Evolutionary conservation across 2,113 vertebrate genomes (phyloP).

Genomic region (Scartelaos histophorus): DNA sequence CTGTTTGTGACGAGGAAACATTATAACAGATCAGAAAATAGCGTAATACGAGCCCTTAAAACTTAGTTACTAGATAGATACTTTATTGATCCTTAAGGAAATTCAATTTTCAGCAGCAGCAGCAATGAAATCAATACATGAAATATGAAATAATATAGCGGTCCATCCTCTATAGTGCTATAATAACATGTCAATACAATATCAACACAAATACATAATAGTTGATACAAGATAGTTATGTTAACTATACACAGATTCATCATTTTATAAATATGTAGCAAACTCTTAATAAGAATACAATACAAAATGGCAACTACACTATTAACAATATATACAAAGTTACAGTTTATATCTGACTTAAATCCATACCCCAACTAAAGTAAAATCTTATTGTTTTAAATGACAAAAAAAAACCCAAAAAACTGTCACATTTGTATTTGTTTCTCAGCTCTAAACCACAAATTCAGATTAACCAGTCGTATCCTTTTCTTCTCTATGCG

Average conservation of each 20-base stretch:
- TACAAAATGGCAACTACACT: slow-evolving; percentile 42
- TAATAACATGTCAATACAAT: slow-evolving; percentile 20
- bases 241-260: slow-evolving; percentile 43
- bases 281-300: slow-evolving; percentile 31
- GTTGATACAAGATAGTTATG: slow-evolving; percentile 12
- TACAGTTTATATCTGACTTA: background rate
- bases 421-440: slow-evolving; percentile 11
- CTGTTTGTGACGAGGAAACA: too few species aligned
- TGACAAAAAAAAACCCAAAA: too few species aligned
- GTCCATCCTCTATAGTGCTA: too few species aligned
- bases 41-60: too few species aligned
- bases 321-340: slow-evolving; percentile 41
- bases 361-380: background rate
- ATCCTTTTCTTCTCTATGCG: background rate
- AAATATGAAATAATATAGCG: too few species aligned
- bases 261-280: slow-evolving; percentile 48
- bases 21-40: too few species aligned
- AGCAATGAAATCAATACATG: too few species aligned
- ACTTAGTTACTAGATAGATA: too few species aligned
- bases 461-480: slow-evolving; percentile 11
- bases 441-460: background rate
- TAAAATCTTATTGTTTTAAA: background rate
- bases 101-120: too few species aligned
- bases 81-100: too few species aligned
- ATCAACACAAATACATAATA: slow-evolving; percentile 39